Evolutionary conservation across 92 coral and sea anemone species (phyloP).

Genomic region (Anthopleura xanthogrammica): DNA sequence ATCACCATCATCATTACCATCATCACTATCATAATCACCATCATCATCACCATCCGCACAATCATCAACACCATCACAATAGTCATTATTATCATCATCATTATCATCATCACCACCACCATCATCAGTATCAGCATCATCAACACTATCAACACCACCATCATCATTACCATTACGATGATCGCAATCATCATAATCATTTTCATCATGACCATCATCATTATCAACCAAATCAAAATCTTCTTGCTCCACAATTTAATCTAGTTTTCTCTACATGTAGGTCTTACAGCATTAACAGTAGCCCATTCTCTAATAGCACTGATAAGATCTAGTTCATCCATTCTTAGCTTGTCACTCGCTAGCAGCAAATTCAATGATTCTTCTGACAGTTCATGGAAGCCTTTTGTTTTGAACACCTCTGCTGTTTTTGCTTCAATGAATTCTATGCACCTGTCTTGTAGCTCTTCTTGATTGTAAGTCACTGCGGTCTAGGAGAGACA

Average conservation of each 20-base stretch:
- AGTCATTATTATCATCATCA: no score
- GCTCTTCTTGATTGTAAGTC: slow-evolving; percentile 79
- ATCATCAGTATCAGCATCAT: neutral
- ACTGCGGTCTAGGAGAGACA: slow-evolving; percentile 75
- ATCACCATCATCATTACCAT: no score
- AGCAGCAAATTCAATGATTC: slow-evolving; percentile 67
- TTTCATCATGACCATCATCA: no score
- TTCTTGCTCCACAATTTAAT: no score
- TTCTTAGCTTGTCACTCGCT: slow-evolving; percentile 79
- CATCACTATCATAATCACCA: no score
- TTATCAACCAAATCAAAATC: no score
- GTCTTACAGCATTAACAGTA: slow-evolving; percentile 90
- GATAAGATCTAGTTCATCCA: slow-evolving; percentile 88
- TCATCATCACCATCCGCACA: no score
- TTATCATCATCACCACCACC: no score
- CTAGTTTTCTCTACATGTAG: neutral
- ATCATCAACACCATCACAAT: no score
- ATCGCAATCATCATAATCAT: no score
- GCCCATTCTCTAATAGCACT: slow-evolving; percentile 96
- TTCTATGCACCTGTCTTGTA: slow-evolving; percentile 76
- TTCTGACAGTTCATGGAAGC: slow-evolving; percentile 91
- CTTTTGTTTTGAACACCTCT: slow-evolving; percentile 84
- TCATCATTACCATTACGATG: neutral
- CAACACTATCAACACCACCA: neutral
- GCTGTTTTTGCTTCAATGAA: slow-evolving; percentile 83